phyloP scores from a whole-genome alignment of 2,888 invertebrate species.

The Cataglyphis cursor region DNA sequence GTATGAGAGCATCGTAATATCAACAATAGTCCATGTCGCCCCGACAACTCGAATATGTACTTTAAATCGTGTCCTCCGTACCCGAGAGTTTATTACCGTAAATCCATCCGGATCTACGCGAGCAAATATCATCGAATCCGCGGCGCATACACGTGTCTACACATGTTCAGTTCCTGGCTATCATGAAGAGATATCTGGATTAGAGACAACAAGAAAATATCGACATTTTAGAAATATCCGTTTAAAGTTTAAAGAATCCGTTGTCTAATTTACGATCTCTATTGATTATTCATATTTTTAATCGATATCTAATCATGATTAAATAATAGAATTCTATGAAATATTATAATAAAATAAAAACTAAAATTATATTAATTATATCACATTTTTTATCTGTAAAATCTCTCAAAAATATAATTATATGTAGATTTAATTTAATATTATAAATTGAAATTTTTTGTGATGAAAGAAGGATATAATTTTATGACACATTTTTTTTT shows the following conservation, averaged over 20 bases:
- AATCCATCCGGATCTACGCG: slow-evolving; percentile 58
- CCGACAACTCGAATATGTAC: slow-evolving; percentile 57
- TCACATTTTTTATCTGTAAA: not conserved
- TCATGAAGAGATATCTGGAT: not conserved
- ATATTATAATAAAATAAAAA: not conserved
- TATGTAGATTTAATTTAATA: not conserved
- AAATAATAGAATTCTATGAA: not conserved
- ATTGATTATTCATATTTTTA: not conserved
- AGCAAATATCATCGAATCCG: slow-evolving; percentile 56
- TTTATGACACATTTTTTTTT: not conserved
- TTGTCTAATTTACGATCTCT: not conserved
- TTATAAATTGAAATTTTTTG: not conserved
- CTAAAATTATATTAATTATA: not conserved
- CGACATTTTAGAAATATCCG: not conserved
- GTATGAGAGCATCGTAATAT: slow-evolving; percentile 43
- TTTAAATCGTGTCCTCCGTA: slow-evolving; percentile 62
- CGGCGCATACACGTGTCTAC: not conserved
- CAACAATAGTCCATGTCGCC: slow-evolving; percentile 37
- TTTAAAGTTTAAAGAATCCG: slow-evolving; percentile 13
- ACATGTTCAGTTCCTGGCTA: slow-evolving; percentile 14
- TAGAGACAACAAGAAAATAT: slow-evolving; percentile 19
- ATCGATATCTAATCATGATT: not conserved
- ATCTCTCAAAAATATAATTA: not conserved
- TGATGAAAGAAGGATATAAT: not conserved
- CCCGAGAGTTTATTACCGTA: slow-evolving; percentile 69